Conservation (phyloP, 2,797 vertebrate genomes). For the Megalops cyprinoides region DNA sequence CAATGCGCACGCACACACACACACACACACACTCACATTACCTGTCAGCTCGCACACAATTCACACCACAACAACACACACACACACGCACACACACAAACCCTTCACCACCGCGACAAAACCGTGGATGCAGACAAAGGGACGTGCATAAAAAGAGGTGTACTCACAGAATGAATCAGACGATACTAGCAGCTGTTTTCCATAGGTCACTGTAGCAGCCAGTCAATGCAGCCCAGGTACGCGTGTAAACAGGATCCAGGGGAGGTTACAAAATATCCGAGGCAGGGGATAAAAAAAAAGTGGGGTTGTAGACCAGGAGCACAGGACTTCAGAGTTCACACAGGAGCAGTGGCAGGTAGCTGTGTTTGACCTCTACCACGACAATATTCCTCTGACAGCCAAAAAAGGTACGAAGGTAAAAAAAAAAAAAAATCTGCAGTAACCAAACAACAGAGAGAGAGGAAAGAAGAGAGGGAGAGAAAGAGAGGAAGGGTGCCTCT, state of each 20-base stretch:
- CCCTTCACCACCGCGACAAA: neutral
- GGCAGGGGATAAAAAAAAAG: conserved; percentile 8
- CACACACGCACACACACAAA: conserved; percentile 29
- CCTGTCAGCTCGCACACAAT: neutral
- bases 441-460: conserved; percentile 37
- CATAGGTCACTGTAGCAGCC: conserved; percentile 30
- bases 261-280: conserved; percentile 23
- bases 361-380: conserved; percentile 47
- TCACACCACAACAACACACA: conserved; percentile 14
- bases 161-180: conserved; percentile 75
- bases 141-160: neutral
- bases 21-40: neutral
- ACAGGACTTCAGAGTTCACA: conserved; percentile 22
- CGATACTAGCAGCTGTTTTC: conserved; percentile 58
- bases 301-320: conserved; percentile 60
- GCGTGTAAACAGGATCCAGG: conserved; percentile 33
- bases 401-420: conserved; percentile 30
- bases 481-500: conserved; percentile 12
- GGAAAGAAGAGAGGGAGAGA: conserved; percentile 34
- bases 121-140: neutral
- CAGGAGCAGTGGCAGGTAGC: conserved; percentile 36
- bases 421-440: conserved; percentile 39
- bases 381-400: conserved; percentile 41
- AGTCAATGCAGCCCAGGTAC: conserved; percentile 23
- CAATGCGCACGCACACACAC: conserved; percentile 12